Percentiles rank a stretch among this genome's conserved stretches.
Evolutionary conservation across 2,113 vertebrate genomes (phyloP).

Genomic region (Anarrhichthys ocellatus): DNA sequence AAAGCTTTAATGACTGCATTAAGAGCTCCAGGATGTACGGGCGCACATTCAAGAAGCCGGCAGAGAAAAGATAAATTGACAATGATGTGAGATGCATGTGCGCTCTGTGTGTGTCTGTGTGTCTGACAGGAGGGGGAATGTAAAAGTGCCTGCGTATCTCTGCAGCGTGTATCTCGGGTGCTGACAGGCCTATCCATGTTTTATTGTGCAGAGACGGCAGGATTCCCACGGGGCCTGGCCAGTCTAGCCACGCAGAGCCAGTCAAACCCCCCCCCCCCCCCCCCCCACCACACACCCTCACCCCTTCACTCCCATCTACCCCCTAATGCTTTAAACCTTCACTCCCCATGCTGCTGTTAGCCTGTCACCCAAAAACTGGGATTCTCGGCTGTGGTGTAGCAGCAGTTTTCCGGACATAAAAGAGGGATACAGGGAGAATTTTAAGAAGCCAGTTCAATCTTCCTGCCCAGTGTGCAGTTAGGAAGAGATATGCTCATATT

Average conservation of each 20-base stretch:
- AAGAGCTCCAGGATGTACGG: conserved; percentile 67
- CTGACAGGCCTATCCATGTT: conserved; percentile 80
- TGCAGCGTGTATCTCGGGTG: conserved; percentile 69
- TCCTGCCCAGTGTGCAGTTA: conserved; percentile 23
- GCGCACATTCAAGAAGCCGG: conserved; percentile 58
- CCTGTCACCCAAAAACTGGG: conserved; percentile 1
- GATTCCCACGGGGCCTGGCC: conserved; percentile 61
- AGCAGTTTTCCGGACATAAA: conserved; percentile 29
- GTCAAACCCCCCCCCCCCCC: background rate
- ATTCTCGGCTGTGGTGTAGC: conserved; percentile 4
- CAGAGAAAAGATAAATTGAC: conserved; percentile 61
- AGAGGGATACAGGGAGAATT: conserved; percentile 4
- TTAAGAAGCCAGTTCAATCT: conserved; percentile 48
- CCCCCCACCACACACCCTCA: background rate
- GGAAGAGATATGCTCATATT: conserved; percentile 23
- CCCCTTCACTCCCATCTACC: conserved; percentile 9
- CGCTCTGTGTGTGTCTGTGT: conserved; percentile 5
- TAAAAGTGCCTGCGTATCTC: conserved; percentile 74
- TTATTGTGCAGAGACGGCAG: conserved; percentile 72
- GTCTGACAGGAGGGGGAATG: conserved; percentile 43
- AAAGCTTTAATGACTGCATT: conserved; percentile 74
- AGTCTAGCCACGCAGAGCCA: conserved; percentile 73
- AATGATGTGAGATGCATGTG: conserved; percentile 52
- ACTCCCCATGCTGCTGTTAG: conserved; percentile 6
- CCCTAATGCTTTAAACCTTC: conserved; percentile 33